Evolutionary conservation across 1,140 invertebrate species (phyloP).

Genomic region (Leptinotarsa undecemlineata): DNA sequence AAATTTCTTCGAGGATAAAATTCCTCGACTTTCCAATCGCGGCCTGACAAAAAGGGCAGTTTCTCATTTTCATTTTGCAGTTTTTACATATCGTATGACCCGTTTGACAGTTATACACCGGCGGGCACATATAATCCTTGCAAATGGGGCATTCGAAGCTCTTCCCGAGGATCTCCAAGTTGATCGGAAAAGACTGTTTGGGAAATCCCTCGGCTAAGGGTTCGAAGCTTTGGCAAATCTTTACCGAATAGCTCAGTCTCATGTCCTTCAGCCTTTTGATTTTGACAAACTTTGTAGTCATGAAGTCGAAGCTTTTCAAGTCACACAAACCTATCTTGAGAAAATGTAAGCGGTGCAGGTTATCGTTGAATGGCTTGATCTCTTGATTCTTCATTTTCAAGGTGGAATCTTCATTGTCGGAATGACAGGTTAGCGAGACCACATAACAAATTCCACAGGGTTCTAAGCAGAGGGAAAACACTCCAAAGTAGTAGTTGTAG

Average conservation of each 20-base stretch:
- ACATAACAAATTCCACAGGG: conserved; percentile 6
- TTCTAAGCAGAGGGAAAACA: conserved; percentile 15
- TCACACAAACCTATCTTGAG: background rate
- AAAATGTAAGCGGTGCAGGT: background rate
- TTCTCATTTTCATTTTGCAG: conserved; percentile 18
- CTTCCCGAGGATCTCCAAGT: background rate
- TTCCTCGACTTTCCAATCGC: conserved; percentile 25
- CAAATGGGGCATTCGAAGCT: conserved; percentile 30
- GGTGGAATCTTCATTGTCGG: background rate
- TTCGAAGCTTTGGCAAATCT: background rate
- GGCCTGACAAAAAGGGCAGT: conserved; percentile 25
- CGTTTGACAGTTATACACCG: conserved; percentile 23
- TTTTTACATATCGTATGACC: conserved; percentile 28
- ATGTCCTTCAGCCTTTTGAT: background rate
- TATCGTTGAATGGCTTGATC: conserved; percentile 15
- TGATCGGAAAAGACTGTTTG: background rate
- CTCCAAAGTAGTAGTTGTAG: conserved; percentile 20
- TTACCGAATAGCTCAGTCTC: conserved; percentile 7
- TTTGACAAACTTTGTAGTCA: conserved; percentile 12
- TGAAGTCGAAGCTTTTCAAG: conserved; percentile 17
- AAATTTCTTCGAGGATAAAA: conserved; percentile 28
- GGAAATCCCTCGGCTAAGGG: background rate
- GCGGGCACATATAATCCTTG: conserved; percentile 25
- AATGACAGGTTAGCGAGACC: background rate
- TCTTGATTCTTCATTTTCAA: conserved; percentile 20